Conservation (phyloP, 92 coral and sea anemone species). For the Anthopleura xanthogrammica region DNA sequence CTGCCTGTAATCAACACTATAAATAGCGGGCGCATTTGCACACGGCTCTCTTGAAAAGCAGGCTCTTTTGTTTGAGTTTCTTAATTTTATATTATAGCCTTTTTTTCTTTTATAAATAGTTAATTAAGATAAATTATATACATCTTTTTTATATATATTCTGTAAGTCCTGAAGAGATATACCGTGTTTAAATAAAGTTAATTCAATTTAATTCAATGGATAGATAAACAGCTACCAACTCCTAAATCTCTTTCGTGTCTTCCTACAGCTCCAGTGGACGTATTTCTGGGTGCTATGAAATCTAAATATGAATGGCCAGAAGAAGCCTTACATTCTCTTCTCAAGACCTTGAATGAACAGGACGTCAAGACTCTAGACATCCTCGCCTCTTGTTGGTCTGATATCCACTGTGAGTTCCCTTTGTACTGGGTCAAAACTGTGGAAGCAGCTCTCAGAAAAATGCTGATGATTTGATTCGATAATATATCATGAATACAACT, state of each 20-base stretch:
- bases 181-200: too few relatives aligned
- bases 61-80: too few relatives aligned
- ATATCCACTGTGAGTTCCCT: slow-evolving; percentile 34
- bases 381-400: slow-evolving; percentile 63
- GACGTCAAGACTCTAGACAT: slow-evolving; percentile 64
- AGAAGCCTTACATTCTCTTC: neutral
- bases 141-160: too few relatives aligned
- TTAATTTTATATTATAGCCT: too few relatives aligned
- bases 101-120: too few relatives aligned
- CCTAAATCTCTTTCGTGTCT: slow-evolving; percentile 4
- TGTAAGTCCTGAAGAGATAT: too few relatives aligned
- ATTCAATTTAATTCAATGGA: too few relatives aligned
- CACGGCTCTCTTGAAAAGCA: too few relatives aligned
- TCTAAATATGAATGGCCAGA: slow-evolving; percentile 25
- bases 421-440: slow-evolving; percentile 43
- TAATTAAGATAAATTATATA: too few relatives aligned
- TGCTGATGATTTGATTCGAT: slow-evolving; percentile 41
- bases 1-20: too few relatives aligned
- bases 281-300: slow-evolving; percentile 13
- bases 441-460: slow-evolving; percentile 48
- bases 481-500: too few relatives aligned
- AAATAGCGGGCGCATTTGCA: too few relatives aligned
- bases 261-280: neutral
- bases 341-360: slow-evolving; percentile 28
- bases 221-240: neutral